Conservation (phyloP, 2,888 invertebrate species). For the Pediacus dermestoides region DNA sequence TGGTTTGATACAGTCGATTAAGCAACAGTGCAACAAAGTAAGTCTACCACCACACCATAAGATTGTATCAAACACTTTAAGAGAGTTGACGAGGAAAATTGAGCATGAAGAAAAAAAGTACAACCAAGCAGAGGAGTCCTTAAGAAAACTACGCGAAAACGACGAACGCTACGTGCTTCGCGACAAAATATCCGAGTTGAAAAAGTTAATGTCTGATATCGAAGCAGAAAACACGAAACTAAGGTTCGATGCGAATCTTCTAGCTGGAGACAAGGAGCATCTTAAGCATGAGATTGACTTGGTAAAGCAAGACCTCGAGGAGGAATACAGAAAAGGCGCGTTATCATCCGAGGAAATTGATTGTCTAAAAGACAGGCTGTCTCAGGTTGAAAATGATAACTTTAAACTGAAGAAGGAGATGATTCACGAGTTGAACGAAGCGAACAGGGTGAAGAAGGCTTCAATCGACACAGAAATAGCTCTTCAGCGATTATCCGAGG, state of each 20-base stretch:
- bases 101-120: too few species aligned
- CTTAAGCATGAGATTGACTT: slow-evolving; percentile 25
- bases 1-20: too few species aligned
- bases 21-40: too few species aligned
- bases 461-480: slow-evolving; percentile 32
- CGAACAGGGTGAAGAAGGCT: slow-evolving; percentile 31
- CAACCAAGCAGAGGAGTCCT: too few species aligned
- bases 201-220: slow-evolving; percentile 29
- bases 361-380: slow-evolving; percentile 24
- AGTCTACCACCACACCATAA: too few species aligned
- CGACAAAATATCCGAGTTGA: slow-evolving; percentile 30
- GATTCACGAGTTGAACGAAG: slow-evolving; percentile 33
- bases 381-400: slow-evolving; percentile 30
- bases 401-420: slow-evolving; percentile 31
- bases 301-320: slow-evolving; percentile 24
- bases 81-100: too few species aligned
- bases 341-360: slow-evolving; percentile 16
- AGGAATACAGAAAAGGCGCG: slow-evolving; percentile 9
- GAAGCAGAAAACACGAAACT: slow-evolving; percentile 33
- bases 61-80: too few species aligned
- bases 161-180: too few species aligned
- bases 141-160: too few species aligned
- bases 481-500: slow-evolving; percentile 31
- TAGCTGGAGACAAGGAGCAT: slow-evolving; percentile 25
- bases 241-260: slow-evolving; percentile 16